Evolutionary conservation across 2,113 vertebrate genomes (phyloP).

Genomic region (Xenotilapia leptura): DNA sequence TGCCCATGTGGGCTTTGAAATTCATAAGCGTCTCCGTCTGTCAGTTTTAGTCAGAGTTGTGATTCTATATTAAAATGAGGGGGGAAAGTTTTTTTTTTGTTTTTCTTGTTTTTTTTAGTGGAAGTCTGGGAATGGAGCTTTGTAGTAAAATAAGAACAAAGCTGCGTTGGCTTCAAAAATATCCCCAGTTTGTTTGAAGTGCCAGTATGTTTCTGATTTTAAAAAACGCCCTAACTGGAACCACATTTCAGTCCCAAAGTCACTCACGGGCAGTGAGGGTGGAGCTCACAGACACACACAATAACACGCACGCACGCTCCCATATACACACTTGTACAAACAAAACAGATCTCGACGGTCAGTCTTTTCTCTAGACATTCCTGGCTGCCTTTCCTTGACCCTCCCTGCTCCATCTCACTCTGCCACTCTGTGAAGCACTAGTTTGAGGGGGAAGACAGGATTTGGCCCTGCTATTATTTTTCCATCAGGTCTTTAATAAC

Average conservation of each 20-base stretch:
- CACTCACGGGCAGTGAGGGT: conserved; percentile 55
- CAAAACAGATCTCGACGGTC: conserved; percentile 60
- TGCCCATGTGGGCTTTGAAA: background rate
- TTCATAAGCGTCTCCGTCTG: background rate
- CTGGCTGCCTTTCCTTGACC: conserved; percentile 57
- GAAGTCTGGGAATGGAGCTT: conserved; percentile 37
- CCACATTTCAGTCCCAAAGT: conserved; percentile 65
- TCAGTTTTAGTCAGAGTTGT: background rate
- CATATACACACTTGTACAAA: conserved; percentile 55
- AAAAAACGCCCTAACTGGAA: conserved; percentile 62
- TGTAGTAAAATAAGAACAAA: conserved; percentile 59
- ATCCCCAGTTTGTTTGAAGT: conserved; percentile 65
- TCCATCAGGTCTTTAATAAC: conserved; percentile 20
- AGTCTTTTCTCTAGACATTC: conserved; percentile 65
- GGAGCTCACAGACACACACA: conserved; percentile 42
- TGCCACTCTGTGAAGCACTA: background rate
- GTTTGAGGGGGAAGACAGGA: background rate
- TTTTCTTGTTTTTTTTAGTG: background rate
- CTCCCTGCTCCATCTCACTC: conserved; percentile 45
- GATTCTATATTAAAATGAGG: background rate
- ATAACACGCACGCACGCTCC: background rate
- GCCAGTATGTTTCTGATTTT: conserved; percentile 61
- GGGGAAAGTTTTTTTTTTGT: rapidly evolving
- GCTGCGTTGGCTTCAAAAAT: conserved; percentile 44
- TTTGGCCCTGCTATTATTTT: conserved; percentile 20